Evolutionary conservation across 2,888 invertebrate genomes (phyloP).

Genomic region (Drosophila nr. fundita): DNA sequence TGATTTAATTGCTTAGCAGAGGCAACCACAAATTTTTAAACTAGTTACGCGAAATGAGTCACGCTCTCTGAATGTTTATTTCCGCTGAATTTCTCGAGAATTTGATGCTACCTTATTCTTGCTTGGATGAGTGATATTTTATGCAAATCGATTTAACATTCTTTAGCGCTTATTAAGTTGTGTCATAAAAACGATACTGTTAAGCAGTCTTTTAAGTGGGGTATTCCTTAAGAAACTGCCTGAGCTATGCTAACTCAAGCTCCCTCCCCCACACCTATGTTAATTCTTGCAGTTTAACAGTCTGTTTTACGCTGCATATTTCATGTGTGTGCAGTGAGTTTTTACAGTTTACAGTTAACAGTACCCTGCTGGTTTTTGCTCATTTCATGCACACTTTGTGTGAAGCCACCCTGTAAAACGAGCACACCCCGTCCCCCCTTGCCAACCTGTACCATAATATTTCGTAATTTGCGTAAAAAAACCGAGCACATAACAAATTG

Average conservation of each 20-base stretch:
- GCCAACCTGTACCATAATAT: conserved; percentile 1
- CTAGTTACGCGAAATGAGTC: conserved; percentile 46
- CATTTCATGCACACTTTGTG: conserved; percentile 69
- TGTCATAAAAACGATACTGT: background rate
- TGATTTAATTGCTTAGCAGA: conserved; percentile 36
- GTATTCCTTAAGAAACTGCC: background rate
- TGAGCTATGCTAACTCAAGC: background rate
- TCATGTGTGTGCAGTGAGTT: conserved; percentile 33
- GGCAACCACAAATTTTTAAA: too few relatives aligned
- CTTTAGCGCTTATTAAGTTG: background rate
- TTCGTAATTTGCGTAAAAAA: conserved; percentile 53
- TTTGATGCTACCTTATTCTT: conserved; percentile 21
- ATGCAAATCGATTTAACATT: conserved; percentile 1
- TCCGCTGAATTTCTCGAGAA: conserved; percentile 61
- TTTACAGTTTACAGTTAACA: conserved; percentile 18
- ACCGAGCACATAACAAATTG: conserved; percentile 52
- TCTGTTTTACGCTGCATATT: conserved; percentile 54
- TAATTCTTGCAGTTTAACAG: conserved; percentile 42
- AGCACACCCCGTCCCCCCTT: conserved; percentile 1
- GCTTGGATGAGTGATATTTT: conserved; percentile 8
- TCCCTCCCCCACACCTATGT: background rate
- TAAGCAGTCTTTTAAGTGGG: background rate
- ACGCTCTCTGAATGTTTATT: conserved; percentile 30
- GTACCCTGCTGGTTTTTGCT: conserved; percentile 49
- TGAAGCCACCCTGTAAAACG: conserved; percentile 19